Percentiles rank a stretch among this genome's conserved stretches.
Evolutionary conservation across 2,888 invertebrate species (phyloP).

Genomic region (Itoplectis maculator): DNA sequence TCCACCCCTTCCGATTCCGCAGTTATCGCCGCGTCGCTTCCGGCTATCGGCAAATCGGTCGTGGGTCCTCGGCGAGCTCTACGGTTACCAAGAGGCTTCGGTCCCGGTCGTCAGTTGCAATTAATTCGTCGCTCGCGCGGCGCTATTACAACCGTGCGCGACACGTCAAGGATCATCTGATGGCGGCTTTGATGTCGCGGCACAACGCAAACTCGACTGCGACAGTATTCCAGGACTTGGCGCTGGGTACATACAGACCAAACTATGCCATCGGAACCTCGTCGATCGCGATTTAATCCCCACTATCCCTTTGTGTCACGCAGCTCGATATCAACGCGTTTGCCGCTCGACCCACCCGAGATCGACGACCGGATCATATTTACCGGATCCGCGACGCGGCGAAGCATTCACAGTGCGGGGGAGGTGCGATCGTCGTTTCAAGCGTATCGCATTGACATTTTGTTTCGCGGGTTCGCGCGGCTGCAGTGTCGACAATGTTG

Average conservation of each 20-base stretch:
- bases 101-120: conserved; percentile 28
- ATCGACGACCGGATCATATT: conserved; percentile 19
- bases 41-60: neutral
- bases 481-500: no score
- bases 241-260: neutral
- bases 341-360: neutral
- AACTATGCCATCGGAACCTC: conserved; percentile 34
- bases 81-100: neutral
- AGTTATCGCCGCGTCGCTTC: neutral
- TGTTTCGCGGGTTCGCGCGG: no score
- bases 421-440: neutral
- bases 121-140: conserved; percentile 43
- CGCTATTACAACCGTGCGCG: conserved; percentile 37
- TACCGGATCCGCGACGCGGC: neutral
- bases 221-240: conserved; percentile 36
- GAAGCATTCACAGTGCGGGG: no score
- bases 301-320: conserved; percentile 53
- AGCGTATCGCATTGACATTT: neutral
- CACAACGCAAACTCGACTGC: neutral
- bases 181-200: conserved; percentile 61
- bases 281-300: conserved; percentile 59
- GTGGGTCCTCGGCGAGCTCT: neutral
- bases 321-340: conserved; percentile 5
- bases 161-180: conserved; percentile 27
- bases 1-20: conserved; percentile 11